Evolutionary conservation across 2,888 invertebrate genomes (phyloP).

Genomic region (Lithophane semibrunnea): DNA sequence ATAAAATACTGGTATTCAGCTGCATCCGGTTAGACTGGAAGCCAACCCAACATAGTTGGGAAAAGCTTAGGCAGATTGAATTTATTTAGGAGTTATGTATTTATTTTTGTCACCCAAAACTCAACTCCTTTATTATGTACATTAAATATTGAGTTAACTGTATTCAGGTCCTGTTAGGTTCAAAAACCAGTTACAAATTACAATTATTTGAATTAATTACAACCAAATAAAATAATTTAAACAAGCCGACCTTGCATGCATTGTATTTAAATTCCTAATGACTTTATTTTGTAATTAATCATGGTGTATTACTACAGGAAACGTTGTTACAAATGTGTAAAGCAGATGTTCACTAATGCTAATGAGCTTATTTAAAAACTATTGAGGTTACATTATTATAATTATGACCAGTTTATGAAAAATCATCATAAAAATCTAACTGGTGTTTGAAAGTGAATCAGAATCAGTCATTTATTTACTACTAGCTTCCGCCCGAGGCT

Average conservation of each 20-base stretch:
- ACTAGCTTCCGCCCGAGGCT: too few relatives aligned
- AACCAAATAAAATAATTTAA: conserved; percentile 13
- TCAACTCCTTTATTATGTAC: too few relatives aligned
- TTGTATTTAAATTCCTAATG: conserved; percentile 46
- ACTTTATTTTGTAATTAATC: conserved; percentile 62
- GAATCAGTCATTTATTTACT: too few relatives aligned
- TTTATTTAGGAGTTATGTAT: too few relatives aligned
- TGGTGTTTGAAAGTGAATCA: too few relatives aligned
- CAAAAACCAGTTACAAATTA: neutral
- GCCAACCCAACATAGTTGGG: too few relatives aligned
- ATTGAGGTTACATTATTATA: neutral
- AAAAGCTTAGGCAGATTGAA: too few relatives aligned
- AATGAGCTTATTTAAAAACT: conserved; percentile 37
- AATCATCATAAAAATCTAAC: neutral
- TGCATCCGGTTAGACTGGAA: too few relatives aligned
- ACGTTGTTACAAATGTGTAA: conserved; percentile 62
- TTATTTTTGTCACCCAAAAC: too few relatives aligned
- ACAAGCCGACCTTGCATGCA: conserved; percentile 32
- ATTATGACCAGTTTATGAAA: neutral
- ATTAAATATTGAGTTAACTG: neutral
- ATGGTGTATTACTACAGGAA: conserved; percentile 53
- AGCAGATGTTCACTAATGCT: conserved; percentile 66
- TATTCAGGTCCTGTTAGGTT: neutral
- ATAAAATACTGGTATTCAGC: too few relatives aligned
- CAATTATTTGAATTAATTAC: neutral